Conservation (phyloP, 2,888 invertebrate species). For the Drosophila cyrtoloma region DNA sequence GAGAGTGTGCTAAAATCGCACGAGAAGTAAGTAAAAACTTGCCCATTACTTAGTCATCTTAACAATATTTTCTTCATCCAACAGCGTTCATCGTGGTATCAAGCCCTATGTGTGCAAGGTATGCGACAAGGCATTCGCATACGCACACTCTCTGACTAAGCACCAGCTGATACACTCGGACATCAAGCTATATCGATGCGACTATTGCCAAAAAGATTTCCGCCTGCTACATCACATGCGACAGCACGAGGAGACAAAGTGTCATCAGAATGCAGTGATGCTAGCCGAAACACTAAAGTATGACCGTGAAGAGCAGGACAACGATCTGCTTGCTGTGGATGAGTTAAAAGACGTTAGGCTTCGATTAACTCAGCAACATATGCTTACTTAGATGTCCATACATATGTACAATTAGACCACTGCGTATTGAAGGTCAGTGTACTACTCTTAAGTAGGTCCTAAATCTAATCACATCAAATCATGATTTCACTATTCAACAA, state of each 20-base stretch:
- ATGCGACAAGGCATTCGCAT: conserved; percentile 81
- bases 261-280: conserved; percentile 82
- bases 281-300: conserved; percentile 60
- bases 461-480: conserved; percentile 9
- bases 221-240: conserved; percentile 83
- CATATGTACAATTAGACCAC: conserved; percentile 10
- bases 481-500: background rate
- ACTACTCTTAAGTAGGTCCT: conserved; percentile 23
- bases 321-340: conserved; percentile 51
- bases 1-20: conserved; percentile 83
- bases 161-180: conserved; percentile 83
- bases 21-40: conserved; percentile 74
- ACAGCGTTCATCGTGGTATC: conserved; percentile 79
- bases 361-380: conserved; percentile 30
- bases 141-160: conserved; percentile 81
- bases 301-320: conserved; percentile 46
- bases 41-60: background rate
- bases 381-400: conserved; percentile 26
- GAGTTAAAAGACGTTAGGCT: conserved; percentile 50
- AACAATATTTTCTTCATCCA: background rate
- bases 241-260: conserved; percentile 82
- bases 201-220: conserved; percentile 83
- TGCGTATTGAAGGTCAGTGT: conserved; percentile 7
- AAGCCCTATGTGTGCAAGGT: conserved; percentile 82
- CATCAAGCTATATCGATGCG: conserved; percentile 81